These are phyloP conservation scores for Penaeus monodon DNA, from an alignment of 2,888 invertebrate genomes.

Conservation along the genomic window DNA sequence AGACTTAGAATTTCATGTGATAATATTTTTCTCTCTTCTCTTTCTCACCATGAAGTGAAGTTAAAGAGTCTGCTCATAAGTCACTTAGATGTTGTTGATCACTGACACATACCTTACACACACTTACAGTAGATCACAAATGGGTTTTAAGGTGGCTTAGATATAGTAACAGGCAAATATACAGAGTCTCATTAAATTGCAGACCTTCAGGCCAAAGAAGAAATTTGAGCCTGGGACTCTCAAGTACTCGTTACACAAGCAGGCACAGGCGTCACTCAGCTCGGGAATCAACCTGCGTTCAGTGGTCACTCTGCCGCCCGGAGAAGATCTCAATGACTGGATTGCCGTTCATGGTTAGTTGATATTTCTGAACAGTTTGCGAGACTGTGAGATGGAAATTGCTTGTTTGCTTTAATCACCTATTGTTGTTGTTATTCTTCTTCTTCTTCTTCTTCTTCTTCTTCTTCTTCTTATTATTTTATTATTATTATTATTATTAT, in stretches of 20 bases:
- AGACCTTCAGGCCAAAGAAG: constrained; percentile 93
- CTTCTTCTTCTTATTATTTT: too few species aligned
- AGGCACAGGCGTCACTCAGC: constrained; percentile 89
- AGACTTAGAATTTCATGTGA: too few species aligned
- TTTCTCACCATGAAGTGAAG: too few species aligned
- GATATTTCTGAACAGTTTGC: neutral
- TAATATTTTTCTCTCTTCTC: too few species aligned
- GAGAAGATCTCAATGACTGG: constrained; percentile 91
- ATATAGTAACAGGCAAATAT: neutral
- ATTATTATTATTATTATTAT: neutral
- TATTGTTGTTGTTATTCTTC: neutral
- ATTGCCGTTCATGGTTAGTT: constrained; percentile 87
- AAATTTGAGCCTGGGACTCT: constrained; percentile 88
- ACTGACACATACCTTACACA: too few species aligned
- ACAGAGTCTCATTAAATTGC: constrained; percentile 13
- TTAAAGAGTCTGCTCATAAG: too few species aligned
- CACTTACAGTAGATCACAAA: neutral
- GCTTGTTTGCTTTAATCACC: neutral
- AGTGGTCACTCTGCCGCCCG: constrained; percentile 85
- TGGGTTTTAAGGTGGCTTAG: neutral
- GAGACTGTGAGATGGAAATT: neutral
- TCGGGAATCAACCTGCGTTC: constrained; percentile 87
- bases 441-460: too few species aligned
- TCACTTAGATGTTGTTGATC: too few species aligned
- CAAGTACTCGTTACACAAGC: constrained; percentile 88